Base-by-base conservation (phyloP, 2,888 invertebrate genomes). In the Zelleria hepariella region DNA sequence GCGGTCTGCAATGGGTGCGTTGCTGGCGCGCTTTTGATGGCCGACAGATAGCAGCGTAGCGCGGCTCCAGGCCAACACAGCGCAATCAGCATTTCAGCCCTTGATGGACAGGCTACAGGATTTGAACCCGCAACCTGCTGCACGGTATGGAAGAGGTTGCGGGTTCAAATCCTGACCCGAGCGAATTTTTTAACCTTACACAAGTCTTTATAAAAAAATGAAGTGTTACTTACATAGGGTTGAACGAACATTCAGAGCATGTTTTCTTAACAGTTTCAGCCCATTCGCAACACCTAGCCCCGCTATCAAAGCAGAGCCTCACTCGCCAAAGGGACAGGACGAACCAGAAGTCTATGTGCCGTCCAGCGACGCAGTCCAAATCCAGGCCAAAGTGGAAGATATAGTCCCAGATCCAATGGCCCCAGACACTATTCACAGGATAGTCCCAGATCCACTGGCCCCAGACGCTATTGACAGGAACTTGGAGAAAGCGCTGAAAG, bases 241-340 rank as follows among this genome's bases (percentile, higher is more conserved):
- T 42, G 32, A 15, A 2, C 1, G 15, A 42, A 32, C 5, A 32
- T 32, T 32, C 7, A n/a, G 10, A 5, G 32, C 10, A 32, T 4
- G 7, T 20, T 49, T 21, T 51, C 51, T 7, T 8, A n/a, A 3
- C 51, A 20, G 20, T 51, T 21, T 51, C 10, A 51, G 51, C 59
- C 79, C 79, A 59, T 85, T 81, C 57, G 74, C 78, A 15, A 82
- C 84, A 10, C 79, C 85, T 5, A 73, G 64, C 1, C 70, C 77
- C 7, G 63, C 69, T 51, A 68, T 71, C 32, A 70, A 77, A 59
- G 79, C 79, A 42, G 71, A 59, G 75, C 73, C 61, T 75, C 77
- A 15, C 80, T 78, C 51, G 76, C 62, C 49, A 75, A 67, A 63
- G 54, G 65, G 6, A 49, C 59, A 62, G 47, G 55, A 60, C 21